Evolutionary conservation across 2,113 vertebrate species (phyloP).

Genomic region (Siniperca knerii): DNA sequence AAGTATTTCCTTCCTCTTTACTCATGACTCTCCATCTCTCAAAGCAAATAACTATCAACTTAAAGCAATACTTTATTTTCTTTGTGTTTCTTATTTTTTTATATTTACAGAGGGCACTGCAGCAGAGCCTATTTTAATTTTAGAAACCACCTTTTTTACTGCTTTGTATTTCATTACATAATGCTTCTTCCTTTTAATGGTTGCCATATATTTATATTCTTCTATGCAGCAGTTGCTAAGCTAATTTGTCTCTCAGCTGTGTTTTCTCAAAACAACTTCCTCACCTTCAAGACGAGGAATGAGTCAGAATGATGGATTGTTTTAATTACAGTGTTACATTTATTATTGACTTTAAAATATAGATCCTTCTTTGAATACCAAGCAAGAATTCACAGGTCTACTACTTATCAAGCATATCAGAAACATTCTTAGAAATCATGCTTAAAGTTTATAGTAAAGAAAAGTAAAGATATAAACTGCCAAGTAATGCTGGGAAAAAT

Average conservation of each 20-base stretch:
- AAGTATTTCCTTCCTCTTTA: conserved; percentile 7
- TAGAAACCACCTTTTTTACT: neutral
- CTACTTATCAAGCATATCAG: neutral
- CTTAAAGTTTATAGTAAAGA: neutral
- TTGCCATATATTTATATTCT: neutral
- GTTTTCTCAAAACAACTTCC: neutral
- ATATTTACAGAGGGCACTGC: neutral
- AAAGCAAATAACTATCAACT: neutral
- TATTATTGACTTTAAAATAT: neutral
- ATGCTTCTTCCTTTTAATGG: neutral
- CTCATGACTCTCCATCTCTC: conserved; percentile 18
- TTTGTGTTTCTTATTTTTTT: neutral
- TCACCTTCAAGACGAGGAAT: neutral
- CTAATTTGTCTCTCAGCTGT: conserved; percentile 20
- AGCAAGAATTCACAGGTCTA: neutral
- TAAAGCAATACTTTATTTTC: neutral
- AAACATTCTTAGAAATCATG: neutral
- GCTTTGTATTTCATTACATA: conserved; percentile 17
- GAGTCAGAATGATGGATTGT: neutral
- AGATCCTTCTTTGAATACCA: neutral
- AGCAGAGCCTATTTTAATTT: conserved; percentile 9
- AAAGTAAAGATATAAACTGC: neutral
- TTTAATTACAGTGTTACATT: neutral
- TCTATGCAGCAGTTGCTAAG: neutral
- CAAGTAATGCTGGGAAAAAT: neutral